Evolutionary conservation across 2,888 invertebrate genomes (phyloP), one percentile per base, ranked within the genome.

Genomic region (Lutraria lutraria): DNA sequence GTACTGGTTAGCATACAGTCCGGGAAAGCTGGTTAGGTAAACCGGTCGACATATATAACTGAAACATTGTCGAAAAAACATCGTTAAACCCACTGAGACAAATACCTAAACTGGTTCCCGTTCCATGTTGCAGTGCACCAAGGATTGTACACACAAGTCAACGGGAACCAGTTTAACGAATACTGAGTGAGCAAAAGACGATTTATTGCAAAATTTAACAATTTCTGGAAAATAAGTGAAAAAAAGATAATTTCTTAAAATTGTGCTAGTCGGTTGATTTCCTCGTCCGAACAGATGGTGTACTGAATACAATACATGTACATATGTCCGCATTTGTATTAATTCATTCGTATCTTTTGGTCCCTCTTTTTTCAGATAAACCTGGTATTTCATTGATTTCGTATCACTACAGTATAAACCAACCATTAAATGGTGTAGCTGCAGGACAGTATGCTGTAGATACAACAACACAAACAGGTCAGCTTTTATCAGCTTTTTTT

Each of bases 361-460:
- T 43, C 13, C 15, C 2, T 3, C 60, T 2, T 54, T 16, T 88
- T 90, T 63, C 89, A 94, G 93, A 94, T 86, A 84, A 85, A 25
- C 86, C 86, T 19, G 94, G 94, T 6, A 92, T 90, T 29, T 87
- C 87, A 16, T 80, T 95, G 86, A 93, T 95, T n/a, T 93, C 92
- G 0, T 88, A 95, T n/a, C 95, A 95, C 87, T 95, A 93, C 89
- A 94, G 93, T 68, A 88, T 95, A 31, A 95, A 95, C 89, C 89
- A 92, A 60, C 93, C 92, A 0, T 34, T 95, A 12, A 25, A 68
- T 0, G 94, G 93, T 0, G 94, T 94, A 12, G 92, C 86, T 0
- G 94, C 94, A 3, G 95, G 94, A 0, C 89, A 94, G 6, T 91
- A 90, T 86, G 93, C 91, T 56, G 91, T 88, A 60, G 95, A 95